Evolutionary conservation across 2,113 vertebrate genomes (phyloP).

Genomic region (Calidris pygmaea): DNA sequence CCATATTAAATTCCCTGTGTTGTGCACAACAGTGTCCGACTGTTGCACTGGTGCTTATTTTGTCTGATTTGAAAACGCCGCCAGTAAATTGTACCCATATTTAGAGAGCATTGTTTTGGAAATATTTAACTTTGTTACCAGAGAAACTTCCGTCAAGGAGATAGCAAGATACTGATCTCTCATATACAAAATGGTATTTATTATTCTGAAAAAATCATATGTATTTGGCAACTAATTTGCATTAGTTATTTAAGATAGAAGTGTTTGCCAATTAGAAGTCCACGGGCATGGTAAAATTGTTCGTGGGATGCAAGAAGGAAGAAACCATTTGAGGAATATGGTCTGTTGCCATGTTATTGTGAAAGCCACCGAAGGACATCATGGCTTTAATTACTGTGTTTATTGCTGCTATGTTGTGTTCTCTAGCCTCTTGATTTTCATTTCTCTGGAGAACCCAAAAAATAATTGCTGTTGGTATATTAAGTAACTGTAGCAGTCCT

Average conservation of each 20-base stretch:
- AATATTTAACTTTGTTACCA: slow-evolving; percentile 62
- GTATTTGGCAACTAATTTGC: slow-evolving; percentile 36
- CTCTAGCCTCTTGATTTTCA: background rate
- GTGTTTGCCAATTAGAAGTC: slow-evolving; percentile 9
- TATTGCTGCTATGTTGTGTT: slow-evolving; percentile 2
- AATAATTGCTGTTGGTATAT: background rate
- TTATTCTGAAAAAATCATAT: slow-evolving; percentile 21
- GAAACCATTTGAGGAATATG: background rate
- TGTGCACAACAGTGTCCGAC: background rate
- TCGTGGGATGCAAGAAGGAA: background rate
- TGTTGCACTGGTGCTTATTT: slow-evolving; percentile 32
- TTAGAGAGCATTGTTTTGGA: slow-evolving; percentile 63
- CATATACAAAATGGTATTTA: background rate
- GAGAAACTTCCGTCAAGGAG: slow-evolving; percentile 35
- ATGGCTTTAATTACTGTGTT: slow-evolving; percentile 32
- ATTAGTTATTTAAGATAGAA: slow-evolving; percentile 14
- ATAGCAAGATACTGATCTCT: slow-evolving; percentile 19
- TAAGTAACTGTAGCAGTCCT: background rate
- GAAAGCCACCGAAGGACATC: slow-evolving; percentile 1
- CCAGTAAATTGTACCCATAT: slow-evolving; percentile 4
- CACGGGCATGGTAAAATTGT: background rate
- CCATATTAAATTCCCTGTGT: background rate
- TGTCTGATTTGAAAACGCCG: slow-evolving; percentile 38
- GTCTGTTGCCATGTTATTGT: slow-evolving; percentile 19
- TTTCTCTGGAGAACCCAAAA: slow-evolving; percentile 1